Base-by-base conservation (phyloP, 2,888 invertebrate species). In the Slavum lentiscoides region DNA sequence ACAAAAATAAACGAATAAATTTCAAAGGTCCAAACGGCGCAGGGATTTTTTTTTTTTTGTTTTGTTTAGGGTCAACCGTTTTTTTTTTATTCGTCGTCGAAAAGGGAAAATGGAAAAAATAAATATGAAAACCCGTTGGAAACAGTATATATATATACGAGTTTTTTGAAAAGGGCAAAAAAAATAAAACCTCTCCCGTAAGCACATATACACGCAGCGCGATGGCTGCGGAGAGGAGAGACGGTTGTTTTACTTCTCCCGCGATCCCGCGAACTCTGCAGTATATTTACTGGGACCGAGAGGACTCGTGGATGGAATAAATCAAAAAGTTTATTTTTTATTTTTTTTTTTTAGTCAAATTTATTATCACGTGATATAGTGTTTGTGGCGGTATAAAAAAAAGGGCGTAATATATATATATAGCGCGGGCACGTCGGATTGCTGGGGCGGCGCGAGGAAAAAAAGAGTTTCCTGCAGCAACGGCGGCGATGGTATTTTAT, bases 281-380 rank as follows among this genome's bases (percentile, higher is more conserved):
- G 21, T 43, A 43, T 43, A 43, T 11, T 43, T 30, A 30, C 9
- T 59, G 9, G 4, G 21, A 21, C 21, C n/a, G 58, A 5, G 58
- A 15, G 68, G n/a, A 13, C 4, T 6, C 61, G 74, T 17, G 23
- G 17, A 55, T 15, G 66, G 19, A 84, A 84, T 84, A 84, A 83
- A 84, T 84, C 84, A 84, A 84, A 84, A 83, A 83, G 66, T 9
- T 9, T 7, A 9, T 43, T 43, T 43, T 43, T 43, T 7, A 4
- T 43, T 43, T 43, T 43, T 43, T 72, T 80, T 83, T 83, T 83
- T 83, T 83, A 83, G 84, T 83, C 83, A 83, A 84, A 84, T 84
- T 84, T 84, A 84, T 84, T 84, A 83, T 84, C 83, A 82, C 81
- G 84, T 83, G 84, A 84, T 84, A 84, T 84, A 81, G 81, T 43